Conservation (phyloP, 2,113 vertebrate species). For the Phoenicopterus ruber region DNA sequence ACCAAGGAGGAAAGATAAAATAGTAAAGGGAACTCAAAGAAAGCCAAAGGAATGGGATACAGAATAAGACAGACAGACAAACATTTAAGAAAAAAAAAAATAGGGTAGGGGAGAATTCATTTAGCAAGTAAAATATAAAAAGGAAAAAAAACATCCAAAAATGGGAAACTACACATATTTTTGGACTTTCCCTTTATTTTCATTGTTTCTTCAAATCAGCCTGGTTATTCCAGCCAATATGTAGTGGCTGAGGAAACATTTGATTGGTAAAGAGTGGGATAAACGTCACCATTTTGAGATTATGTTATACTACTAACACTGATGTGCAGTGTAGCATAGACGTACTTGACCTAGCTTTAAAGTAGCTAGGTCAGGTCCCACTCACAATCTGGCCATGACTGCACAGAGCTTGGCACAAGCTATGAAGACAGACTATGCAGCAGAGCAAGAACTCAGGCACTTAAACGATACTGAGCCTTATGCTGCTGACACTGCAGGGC, state of each 20-base stretch:
- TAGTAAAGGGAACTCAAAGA: conserved; percentile 49
- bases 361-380: neutral
- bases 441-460: neutral
- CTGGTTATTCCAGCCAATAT: neutral
- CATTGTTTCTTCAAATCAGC: neutral
- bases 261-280: neutral
- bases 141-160: conserved; percentile 14
- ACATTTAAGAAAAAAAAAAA: neutral
- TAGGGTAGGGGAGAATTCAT: neutral
- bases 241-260: neutral
- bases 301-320: neutral
- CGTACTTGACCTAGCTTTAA: neutral
- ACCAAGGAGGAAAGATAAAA: conserved; percentile 70
- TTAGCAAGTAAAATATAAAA: conserved; percentile 43
- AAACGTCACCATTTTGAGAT: neutral
- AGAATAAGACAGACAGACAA: conserved; percentile 48
- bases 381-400: neutral
- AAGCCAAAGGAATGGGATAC: conserved; percentile 9
- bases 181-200: neutral
- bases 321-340: neutral
- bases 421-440: neutral
- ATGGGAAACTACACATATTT: neutral
- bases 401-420: neutral
- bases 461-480: neutral
- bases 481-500: neutral